Evolutionary conservation across 2,888 invertebrate species (phyloP).

Genomic region (Eulithis prunata): DNA sequence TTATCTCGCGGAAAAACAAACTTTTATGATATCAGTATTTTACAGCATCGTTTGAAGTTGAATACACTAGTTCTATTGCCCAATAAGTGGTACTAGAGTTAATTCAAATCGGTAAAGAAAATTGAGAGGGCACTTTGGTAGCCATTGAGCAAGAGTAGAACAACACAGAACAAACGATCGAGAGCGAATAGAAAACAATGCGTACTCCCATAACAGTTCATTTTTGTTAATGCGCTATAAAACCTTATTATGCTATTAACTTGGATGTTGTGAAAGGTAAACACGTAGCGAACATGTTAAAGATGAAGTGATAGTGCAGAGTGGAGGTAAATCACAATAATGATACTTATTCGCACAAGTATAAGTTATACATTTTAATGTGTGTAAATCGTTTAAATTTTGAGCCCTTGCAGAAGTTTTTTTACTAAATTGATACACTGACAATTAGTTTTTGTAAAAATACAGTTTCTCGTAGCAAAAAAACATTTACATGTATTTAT

Average conservation of each 20-base stretch:
- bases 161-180: slow-evolving; percentile 14
- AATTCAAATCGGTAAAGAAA: not conserved
- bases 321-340: not conserved
- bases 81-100: not conserved
- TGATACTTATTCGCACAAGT: not conserved
- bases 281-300: slow-evolving; percentile 13
- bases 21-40: too few species aligned
- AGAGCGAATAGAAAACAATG: slow-evolving; percentile 23
- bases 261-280: slow-evolving; percentile 26
- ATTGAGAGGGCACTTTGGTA: not conserved
- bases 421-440: not conserved
- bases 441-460: too few species aligned
- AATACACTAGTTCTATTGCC: too few species aligned
- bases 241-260: slow-evolving; percentile 25
- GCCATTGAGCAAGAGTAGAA: slow-evolving; percentile 13
- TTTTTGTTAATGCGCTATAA: slow-evolving; percentile 33
- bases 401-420: not conserved
- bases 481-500: too few species aligned
- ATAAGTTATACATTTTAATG: too few species aligned
- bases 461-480: too few species aligned
- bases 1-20: too few species aligned
- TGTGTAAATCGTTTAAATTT: too few species aligned
- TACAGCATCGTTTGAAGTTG: too few species aligned
- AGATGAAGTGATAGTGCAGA: slow-evolving; percentile 10
- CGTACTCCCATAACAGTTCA: slow-evolving; percentile 24